phyloP scores from a whole-genome alignment of 2,888 invertebrate species.

The Drosophila meridiana region DNA sequence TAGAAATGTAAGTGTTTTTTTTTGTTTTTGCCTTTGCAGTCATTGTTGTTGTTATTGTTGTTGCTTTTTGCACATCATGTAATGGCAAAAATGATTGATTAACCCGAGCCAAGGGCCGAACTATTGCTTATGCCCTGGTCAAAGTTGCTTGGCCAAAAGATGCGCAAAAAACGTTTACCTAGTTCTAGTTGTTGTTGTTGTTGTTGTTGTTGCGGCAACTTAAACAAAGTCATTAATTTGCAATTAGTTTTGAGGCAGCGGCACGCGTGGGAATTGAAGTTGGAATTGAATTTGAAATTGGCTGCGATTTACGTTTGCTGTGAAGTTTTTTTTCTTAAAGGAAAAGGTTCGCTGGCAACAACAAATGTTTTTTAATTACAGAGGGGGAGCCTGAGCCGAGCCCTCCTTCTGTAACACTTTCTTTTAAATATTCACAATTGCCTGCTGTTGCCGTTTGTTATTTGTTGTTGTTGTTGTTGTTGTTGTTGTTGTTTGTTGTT shows the following conservation, averaged over 20 bases:
- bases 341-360: slow-evolving; percentile 35
- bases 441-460: slow-evolving; percentile 24
- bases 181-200: slow-evolving; percentile 58
- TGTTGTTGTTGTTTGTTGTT: slow-evolving; percentile 6
- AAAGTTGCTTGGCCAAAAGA: slow-evolving; percentile 39
- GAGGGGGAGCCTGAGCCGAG: background rate
- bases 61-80: slow-evolving; percentile 56
- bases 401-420: slow-evolving; percentile 31
- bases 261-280: slow-evolving; percentile 76
- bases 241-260: slow-evolving; percentile 73
- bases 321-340: slow-evolving; percentile 28
- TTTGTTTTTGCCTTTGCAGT: slow-evolving; percentile 4
- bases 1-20: slow-evolving; percentile 50
- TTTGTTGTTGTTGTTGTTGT: slow-evolving; percentile 10
- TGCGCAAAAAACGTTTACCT: slow-evolving; percentile 56
- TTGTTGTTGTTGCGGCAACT: slow-evolving; percentile 49
- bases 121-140: slow-evolving; percentile 20
- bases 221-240: slow-evolving; percentile 77
- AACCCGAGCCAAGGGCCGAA: slow-evolving; percentile 36
- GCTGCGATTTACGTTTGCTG: slow-evolving; percentile 56
- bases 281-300: slow-evolving; percentile 46
- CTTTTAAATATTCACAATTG: slow-evolving; percentile 67
- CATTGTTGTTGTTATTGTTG: slow-evolving; percentile 8
- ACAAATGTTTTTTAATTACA: slow-evolving; percentile 58
- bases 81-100: slow-evolving; percentile 78